phyloP scores from a whole-genome alignment of 2,888 invertebrate genomes.

The Hemithea aestivaria region DNA sequence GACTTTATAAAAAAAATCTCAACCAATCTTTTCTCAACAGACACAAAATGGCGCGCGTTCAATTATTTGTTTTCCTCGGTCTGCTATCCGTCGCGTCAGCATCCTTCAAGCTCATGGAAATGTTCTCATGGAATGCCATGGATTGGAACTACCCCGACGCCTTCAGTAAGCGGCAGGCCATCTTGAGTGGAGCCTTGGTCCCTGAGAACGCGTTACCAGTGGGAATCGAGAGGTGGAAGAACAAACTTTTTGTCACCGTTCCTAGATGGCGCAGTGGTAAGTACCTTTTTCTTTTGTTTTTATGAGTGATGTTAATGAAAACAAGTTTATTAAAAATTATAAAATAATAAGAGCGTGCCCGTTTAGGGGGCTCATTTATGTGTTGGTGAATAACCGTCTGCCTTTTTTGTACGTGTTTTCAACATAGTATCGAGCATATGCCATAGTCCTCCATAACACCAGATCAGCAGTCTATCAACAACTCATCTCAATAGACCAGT shows the following conservation, averaged over 20 bases:
- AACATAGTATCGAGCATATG: too few species aligned
- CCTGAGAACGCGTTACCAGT: slow-evolving; percentile 90
- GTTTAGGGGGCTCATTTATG: too few species aligned
- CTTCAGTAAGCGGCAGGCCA: slow-evolving; percentile 80
- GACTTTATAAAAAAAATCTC: too few species aligned
- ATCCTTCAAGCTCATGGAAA: slow-evolving; percentile 81
- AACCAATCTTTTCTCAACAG: slow-evolving; percentile 9
- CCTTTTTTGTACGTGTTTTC: too few species aligned
- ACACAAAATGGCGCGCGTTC: slow-evolving; percentile 40
- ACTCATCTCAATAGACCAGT: too few species aligned
- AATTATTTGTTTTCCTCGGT: slow-evolving; percentile 41
- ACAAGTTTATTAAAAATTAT: too few species aligned
- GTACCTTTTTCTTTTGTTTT: too few species aligned
- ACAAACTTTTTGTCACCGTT: slow-evolving; percentile 89
- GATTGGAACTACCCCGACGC: slow-evolving; percentile 87
- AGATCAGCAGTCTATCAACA: too few species aligned
- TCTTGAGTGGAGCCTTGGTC: slow-evolving; percentile 82
- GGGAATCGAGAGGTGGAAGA: slow-evolving; percentile 88
- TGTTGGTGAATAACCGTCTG: too few species aligned
- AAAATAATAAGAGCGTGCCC: too few species aligned
- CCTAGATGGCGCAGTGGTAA: slow-evolving; percentile 89
- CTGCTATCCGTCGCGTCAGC: slow-evolving; percentile 53
- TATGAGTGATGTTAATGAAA: too few species aligned
- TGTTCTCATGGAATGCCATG: slow-evolving; percentile 86
- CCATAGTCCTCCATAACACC: too few species aligned